These are phyloP conservation scores for Nothocercus julius DNA, from an alignment of 2,113 vertebrate genomes.

Conservation along the genomic window DNA sequence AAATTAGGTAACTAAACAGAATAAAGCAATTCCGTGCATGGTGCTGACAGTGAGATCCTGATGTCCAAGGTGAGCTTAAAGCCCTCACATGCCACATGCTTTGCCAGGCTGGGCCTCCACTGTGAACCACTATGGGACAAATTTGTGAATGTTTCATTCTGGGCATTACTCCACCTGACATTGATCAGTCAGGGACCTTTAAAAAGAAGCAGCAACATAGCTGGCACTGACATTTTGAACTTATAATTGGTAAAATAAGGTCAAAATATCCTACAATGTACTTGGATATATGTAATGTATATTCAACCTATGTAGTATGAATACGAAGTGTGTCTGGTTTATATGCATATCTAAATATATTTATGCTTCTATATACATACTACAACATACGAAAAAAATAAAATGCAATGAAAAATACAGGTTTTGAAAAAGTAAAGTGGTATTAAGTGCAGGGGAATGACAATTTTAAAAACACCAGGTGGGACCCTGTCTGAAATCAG, in stretches of 20 bases:
- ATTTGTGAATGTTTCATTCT: background rate
- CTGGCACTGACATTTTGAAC: background rate
- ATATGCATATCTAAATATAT: background rate
- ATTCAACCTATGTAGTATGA: background rate
- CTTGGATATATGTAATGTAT: background rate
- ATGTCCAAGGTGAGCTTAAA: slow-evolving; percentile 30
- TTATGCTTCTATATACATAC: background rate
- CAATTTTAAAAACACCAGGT: slow-evolving; percentile 44
- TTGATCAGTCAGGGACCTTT: background rate
- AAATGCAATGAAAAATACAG: slow-evolving; percentile 22
- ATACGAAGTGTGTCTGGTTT: background rate
- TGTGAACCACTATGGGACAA: slow-evolving; percentile 7
- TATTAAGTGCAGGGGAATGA: background rate
- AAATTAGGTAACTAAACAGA: slow-evolving; percentile 16
- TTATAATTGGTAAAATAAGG: background rate
- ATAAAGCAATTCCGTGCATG: background rate
- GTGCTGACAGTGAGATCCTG: background rate
- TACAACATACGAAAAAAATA: background rate
- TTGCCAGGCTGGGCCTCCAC: slow-evolving; percentile 23
- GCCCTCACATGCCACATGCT: background rate
- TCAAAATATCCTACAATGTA: background rate
- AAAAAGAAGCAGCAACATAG: background rate
- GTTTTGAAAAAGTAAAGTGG: slow-evolving; percentile 17
- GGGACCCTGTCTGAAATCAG: background rate
- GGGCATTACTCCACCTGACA: background rate